Evolutionary conservation across 1,140 invertebrate species (phyloP).

Genomic region (Atta texana): DNA sequence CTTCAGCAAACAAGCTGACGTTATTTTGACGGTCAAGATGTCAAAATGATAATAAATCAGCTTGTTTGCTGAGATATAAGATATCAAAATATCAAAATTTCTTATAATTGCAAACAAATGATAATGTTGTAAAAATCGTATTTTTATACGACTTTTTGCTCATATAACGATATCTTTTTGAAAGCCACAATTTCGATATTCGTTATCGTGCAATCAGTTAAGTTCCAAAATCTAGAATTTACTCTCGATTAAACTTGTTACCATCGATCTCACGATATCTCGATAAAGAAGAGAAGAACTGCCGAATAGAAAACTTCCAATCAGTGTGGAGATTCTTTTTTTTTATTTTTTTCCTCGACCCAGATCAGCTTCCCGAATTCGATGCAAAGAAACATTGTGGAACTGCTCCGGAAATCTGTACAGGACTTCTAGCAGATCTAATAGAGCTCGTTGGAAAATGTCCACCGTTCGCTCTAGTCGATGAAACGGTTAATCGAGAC

Average conservation of each 20-base stretch:
- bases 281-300: conserved; percentile 40
- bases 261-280: conserved; percentile 56
- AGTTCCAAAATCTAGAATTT: conserved; percentile 51
- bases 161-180: conserved; percentile 3
- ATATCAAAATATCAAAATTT: background rate
- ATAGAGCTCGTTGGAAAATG: conserved; percentile 77
- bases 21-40: no score
- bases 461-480: conserved; percentile 77
- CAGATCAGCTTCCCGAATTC: conserved; percentile 63
- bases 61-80: no score
- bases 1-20: no score
- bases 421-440: conserved; percentile 73
- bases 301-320: conserved; percentile 67
- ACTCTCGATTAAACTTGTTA: conserved; percentile 31
- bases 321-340: conserved; percentile 31
- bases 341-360: conserved; percentile 63
- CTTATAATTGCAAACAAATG: background rate
- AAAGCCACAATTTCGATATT: conserved; percentile 32
- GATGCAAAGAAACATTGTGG: conserved; percentile 79
- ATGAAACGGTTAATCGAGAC: conserved; percentile 82
- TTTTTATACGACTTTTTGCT: background rate
- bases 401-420: conserved; percentile 72
- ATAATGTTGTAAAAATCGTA: background rate
- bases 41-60: no score
- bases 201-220: conserved; percentile 7